Percentiles rank a stretch among this genome's conserved stretches.
phyloP scores from a whole-genome alignment of 1,140 invertebrate genomes.

The Delia radicum region DNA sequence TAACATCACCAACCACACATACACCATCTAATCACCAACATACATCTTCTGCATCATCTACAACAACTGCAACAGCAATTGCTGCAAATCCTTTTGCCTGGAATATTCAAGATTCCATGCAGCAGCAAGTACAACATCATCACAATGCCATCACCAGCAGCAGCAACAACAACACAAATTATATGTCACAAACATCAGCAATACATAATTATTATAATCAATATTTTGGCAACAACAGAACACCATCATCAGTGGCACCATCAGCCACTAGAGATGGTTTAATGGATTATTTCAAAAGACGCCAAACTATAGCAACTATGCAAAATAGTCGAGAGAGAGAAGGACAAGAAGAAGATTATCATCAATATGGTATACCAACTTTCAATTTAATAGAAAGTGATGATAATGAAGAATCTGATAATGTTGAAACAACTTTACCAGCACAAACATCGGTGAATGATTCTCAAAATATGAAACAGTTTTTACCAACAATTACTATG shows the following conservation, averaged over 20 bases:
- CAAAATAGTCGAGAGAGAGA: not conserved
- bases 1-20: not conserved
- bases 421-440: not conserved
- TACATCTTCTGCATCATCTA: not conserved
- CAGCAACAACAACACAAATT: not conserved
- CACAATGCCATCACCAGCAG: conserved; percentile 21
- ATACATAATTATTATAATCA: not conserved
- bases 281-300: not conserved
- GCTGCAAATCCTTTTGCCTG: conserved; percentile 33
- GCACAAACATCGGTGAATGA: not conserved
- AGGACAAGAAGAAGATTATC: not conserved
- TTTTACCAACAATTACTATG: not conserved
- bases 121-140: conserved; percentile 12
- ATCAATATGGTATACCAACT: not conserved
- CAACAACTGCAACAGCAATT: not conserved
- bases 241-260: not conserved
- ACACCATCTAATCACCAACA: not conserved
- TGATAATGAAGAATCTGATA: not conserved
- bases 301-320: not conserved
- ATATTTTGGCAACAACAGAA: not conserved
- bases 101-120: conserved; percentile 47
- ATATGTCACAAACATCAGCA: conserved; percentile 5
- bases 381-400: not conserved
- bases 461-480: not conserved
- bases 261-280: not conserved